phyloP scores from a whole-genome alignment of 2,113 vertebrate species.

The Peromyscus leucopus region DNA sequence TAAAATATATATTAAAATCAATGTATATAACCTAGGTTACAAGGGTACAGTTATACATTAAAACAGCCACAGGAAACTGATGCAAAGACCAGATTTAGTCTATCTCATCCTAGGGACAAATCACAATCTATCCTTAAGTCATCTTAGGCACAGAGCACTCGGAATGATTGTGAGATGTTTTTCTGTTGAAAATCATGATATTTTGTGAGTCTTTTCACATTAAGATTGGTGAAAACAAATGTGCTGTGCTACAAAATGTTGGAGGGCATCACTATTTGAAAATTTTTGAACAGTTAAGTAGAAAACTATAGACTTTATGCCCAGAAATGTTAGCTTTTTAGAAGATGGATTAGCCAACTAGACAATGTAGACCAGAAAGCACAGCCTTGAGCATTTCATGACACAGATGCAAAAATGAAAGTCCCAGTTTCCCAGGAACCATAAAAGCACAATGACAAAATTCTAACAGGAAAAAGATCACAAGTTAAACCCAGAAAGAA shows the following conservation, averaged over 20 bases:
- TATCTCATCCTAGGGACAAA: slow-evolving; percentile 34
- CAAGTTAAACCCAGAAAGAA: slow-evolving; percentile 33
- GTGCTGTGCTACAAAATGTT: not conserved
- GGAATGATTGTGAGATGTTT: not conserved
- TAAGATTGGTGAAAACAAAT: not conserved
- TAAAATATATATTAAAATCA: slow-evolving; percentile 20
- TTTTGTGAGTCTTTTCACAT: slow-evolving; percentile 10
- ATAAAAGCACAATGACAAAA: slow-evolving; percentile 54
- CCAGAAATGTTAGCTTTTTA: slow-evolving; percentile 45
- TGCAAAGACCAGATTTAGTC: not conserved
- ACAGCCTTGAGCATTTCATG: slow-evolving; percentile 67
- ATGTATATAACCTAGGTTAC: not conserved
- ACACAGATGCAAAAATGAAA: slow-evolving; percentile 64
- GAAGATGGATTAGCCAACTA: slow-evolving; percentile 1
- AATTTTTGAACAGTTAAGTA: slow-evolving; percentile 32
- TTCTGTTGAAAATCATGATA: not conserved
- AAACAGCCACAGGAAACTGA: slow-evolving; percentile 39
- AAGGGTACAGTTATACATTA: not conserved
- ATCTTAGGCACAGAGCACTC: not conserved
- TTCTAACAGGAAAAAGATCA: slow-evolving; percentile 49
- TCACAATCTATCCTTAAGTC: slow-evolving; percentile 41
- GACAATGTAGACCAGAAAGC: slow-evolving; percentile 27
- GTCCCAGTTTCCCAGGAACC: slow-evolving; percentile 53
- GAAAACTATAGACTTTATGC: not conserved
- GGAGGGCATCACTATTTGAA: slow-evolving; percentile 17